These are phyloP conservation scores for Zelleria hepariella DNA, from an alignment of 2,888 invertebrate genomes.

Conservation along the genomic window DNA sequence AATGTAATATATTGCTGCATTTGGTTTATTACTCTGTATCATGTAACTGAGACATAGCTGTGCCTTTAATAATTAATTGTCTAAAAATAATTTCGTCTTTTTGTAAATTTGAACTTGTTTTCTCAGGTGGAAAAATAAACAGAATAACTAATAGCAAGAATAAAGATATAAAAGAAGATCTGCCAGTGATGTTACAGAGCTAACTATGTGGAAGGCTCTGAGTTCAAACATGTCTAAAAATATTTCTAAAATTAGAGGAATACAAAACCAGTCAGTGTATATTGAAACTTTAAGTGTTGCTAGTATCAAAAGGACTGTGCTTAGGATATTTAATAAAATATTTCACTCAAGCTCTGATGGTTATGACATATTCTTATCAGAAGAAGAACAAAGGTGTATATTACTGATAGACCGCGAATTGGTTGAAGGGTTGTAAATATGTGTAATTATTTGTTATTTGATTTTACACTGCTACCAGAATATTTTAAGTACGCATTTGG, in stretches of 20 bases:
- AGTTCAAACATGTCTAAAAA: slow-evolving; percentile 35
- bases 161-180: too few relatives aligned
- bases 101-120: neutral
- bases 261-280: slow-evolving; percentile 41
- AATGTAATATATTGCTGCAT: neutral
- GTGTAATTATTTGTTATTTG: too few relatives aligned
- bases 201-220: slow-evolving; percentile 37
- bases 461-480: too few relatives aligned
- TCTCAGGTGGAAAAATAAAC: neutral
- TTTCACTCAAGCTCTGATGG: slow-evolving; percentile 64
- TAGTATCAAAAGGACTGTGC: slow-evolving; percentile 47
- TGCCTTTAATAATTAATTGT: neutral
- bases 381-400: slow-evolving; percentile 79
- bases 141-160: neutral
- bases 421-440: slow-evolving; percentile 38
- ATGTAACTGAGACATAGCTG: neutral
- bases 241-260: slow-evolving; percentile 21
- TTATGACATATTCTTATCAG: slow-evolving; percentile 76
- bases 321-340: slow-evolving; percentile 45
- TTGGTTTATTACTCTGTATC: neutral
- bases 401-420: slow-evolving; percentile 26
- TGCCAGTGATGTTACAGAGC: slow-evolving; percentile 19
- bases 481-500: too few relatives aligned
- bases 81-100: neutral
- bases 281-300: slow-evolving; percentile 44